Conservation (phyloP, 1,140 invertebrate genomes). For the Semibalanus balanoides region DNA sequence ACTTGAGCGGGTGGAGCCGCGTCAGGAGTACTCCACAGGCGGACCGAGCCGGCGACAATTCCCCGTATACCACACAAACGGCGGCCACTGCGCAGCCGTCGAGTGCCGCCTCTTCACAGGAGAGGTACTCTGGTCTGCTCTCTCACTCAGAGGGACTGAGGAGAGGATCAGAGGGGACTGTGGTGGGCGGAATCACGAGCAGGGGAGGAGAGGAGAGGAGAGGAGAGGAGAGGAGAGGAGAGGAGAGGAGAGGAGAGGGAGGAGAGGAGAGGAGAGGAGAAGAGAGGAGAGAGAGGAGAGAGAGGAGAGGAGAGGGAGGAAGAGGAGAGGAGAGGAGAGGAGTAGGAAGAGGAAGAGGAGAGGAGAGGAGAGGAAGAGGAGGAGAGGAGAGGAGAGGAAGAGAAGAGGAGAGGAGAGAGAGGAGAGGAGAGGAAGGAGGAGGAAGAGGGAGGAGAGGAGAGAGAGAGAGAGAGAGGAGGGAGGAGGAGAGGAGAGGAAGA, state of each 20-base stretch:
- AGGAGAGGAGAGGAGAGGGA: constrained; percentile 10
- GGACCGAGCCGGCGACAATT: no score
- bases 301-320: constrained; percentile 9
- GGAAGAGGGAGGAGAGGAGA: constrained; percentile 5
- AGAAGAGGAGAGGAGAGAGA: constrained; percentile 4
- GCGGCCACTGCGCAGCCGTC: no score
- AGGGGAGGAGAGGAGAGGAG: constrained; percentile 1
- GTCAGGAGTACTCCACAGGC: no score
- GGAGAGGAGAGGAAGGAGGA: constrained; percentile 1
- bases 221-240: not conserved
- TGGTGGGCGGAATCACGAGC: no score
- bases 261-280: constrained; percentile 4
- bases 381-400: constrained; percentile 3
- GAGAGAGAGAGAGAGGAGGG: constrained; percentile 8
- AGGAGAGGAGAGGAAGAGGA: no score
- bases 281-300: constrained; percentile 5
- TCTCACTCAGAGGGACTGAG: not conserved
- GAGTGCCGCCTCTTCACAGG: no score
- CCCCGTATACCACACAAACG: no score
- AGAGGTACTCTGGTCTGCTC: no score
- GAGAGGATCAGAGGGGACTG: constrained; percentile 5
- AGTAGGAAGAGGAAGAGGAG: constrained; percentile 3
- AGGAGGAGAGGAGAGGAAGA: constrained; percentile 4
- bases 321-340: constrained; percentile 5
- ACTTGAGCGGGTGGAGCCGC: no score